Base-by-base conservation (phyloP, 2,888 invertebrate species). In the Lydus trimaculatus region DNA sequence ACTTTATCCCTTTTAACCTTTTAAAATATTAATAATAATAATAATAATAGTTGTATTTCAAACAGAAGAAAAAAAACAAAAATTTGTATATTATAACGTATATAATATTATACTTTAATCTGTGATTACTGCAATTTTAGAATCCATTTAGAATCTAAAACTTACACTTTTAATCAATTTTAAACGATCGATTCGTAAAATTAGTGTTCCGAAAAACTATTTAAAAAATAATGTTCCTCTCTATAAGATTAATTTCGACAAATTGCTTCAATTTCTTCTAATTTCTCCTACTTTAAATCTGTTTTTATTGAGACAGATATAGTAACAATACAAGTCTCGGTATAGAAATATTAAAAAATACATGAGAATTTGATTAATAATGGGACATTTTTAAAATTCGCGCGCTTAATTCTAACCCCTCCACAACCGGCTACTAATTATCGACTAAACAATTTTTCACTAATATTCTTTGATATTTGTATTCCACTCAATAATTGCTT, bases 101-200 rank as follows among this genome's bases (percentile, higher is more conserved):
- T 70, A 72, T 43, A 69, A n/a, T 71, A 69, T 74, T 77, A 78
- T 80, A 80, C 78, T 80, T 80, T 79, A 76, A 80, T 79, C 82
- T 82, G 82, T 82, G 82, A 82, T 82, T 81, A 79, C 76, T 78
- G 77, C 78, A 78, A 79, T 79, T 73, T 77, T 77, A 76, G 74
- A 70, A 69, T 61, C 66, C 64, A 70, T 36, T 63, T 65, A 63
- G 36, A 43, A 43, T n/a, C 43, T 43, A 43, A n/a, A 43, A 52
- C 23, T 52, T 52, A 52, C 72, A 61, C 67, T 66, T 64, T 68
- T 71, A 67, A 67, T 68, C 71, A 71, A 68, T 68, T 71, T 71
- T 62, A 70, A 52, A 52, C 13, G 52, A 52, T 67, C 71, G 63
- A 71, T 52, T 64, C 69, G 66, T 69, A 66, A 67, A 36, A 61